These are phyloP conservation scores for Nerophis lumbriciformis DNA, from an alignment of 2,113 vertebrate species.

Conservation along the genomic window DNA sequence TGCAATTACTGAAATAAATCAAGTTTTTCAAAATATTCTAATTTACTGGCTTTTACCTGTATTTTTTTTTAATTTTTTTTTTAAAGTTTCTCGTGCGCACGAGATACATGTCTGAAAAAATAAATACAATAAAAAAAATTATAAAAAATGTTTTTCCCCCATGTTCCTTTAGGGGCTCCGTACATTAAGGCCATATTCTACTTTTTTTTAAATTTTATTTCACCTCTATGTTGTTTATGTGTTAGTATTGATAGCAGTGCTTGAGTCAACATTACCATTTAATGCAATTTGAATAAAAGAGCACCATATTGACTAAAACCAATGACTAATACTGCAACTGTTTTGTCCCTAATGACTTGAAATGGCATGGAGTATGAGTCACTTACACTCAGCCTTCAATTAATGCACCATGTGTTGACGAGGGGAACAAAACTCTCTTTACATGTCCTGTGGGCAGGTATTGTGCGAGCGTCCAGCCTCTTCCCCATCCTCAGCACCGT, in stretches of 20 bases:
- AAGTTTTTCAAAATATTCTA: no score
- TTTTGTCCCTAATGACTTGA: neutral
- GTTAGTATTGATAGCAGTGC: neutral
- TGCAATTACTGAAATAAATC: no score
- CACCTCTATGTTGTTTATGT: neutral
- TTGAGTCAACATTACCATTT: neutral
- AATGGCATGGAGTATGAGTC: neutral
- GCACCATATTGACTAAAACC: neutral
- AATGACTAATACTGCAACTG: neutral
- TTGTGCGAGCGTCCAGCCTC: slow-evolving; percentile 92
- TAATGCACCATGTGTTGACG: neutral
- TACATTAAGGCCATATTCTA: neutral
- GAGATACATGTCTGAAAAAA: no score
- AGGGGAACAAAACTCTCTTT: neutral
- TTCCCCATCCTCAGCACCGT: slow-evolving; percentile 95
- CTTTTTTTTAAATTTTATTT: neutral
- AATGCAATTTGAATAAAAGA: neutral
- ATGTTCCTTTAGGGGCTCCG: no score
- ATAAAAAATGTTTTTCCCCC: no score
- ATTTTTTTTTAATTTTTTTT: no score
- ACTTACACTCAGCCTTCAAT: neutral
- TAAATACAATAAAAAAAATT: no score
- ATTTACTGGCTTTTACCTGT: no score
- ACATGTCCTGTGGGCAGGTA: slow-evolving; percentile 68
- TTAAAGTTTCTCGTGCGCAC: no score